These are phyloP conservation scores for Gnathonemus echidnorhynchus DNA, from an alignment of 2,113 vertebrate species.

Conservation along the genomic window DNA sequence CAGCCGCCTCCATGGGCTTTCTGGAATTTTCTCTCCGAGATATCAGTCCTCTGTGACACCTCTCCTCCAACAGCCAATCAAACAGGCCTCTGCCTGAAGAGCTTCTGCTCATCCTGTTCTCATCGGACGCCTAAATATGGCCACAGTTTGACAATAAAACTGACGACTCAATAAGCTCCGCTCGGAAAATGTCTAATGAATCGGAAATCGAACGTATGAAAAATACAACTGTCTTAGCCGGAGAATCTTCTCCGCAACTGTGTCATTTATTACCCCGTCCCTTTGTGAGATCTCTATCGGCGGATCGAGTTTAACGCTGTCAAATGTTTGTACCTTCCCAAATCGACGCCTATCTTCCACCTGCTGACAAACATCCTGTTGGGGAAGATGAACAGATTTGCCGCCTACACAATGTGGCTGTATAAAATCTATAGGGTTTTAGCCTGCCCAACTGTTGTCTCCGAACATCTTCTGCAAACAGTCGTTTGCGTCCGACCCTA, in stretches of 20 bases:
- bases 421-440: neutral
- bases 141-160: neutral
- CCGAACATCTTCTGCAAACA: neutral
- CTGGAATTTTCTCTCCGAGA: neutral
- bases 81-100: neutral
- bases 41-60: neutral
- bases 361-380: neutral
- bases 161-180: neutral
- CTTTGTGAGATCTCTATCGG: neutral
- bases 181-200: neutral
- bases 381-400: neutral
- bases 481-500: neutral
- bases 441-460: neutral
- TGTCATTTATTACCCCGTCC: neutral
- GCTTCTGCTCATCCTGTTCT: neutral
- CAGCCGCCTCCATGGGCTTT: neutral
- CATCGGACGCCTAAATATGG: neutral
- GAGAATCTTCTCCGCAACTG: neutral
- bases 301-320: neutral
- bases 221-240: neutral
- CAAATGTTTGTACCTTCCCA: neutral
- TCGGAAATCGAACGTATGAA: neutral
- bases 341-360: neutral
- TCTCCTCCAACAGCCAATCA: neutral
- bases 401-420: neutral